Conservation (phyloP, 2,888 invertebrate species). For the Tridacna crocea region DNA sequence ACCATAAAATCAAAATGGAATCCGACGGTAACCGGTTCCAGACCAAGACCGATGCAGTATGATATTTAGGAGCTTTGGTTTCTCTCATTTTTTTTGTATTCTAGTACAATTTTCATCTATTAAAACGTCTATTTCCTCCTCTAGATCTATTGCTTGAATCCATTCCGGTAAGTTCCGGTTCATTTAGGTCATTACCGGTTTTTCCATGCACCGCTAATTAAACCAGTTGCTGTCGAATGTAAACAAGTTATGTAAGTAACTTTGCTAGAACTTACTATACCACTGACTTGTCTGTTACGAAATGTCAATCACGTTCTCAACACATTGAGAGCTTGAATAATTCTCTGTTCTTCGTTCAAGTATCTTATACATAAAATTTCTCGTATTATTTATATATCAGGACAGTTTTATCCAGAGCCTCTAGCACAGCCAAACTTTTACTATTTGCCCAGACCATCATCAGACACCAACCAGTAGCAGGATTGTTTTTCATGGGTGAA, state of each 20-base stretch:
- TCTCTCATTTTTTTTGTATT: too few species aligned
- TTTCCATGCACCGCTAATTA: too few species aligned
- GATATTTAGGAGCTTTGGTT: too few species aligned
- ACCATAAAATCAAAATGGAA: too few species aligned
- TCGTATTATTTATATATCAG: constrained; percentile 15
- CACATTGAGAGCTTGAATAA: background rate
- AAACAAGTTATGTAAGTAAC: background rate
- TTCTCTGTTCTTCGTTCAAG: background rate
- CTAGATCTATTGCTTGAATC: too few species aligned
- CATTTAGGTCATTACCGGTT: too few species aligned
- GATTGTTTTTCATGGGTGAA: constrained; percentile 71
- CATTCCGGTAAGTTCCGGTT: too few species aligned
- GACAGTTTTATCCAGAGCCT: constrained; percentile 27
- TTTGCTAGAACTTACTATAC: background rate
- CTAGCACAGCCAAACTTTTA: constrained; percentile 37
- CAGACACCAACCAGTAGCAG: constrained; percentile 52
- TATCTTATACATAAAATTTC: background rate
- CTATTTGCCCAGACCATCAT: constrained; percentile 46
- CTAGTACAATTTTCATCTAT: too few species aligned
- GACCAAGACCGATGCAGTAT: too few species aligned
- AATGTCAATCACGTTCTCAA: background rate
- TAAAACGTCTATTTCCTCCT: too few species aligned
- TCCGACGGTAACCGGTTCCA: too few species aligned
- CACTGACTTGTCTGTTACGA: background rate
- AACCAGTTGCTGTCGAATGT: too few species aligned